Base-by-base conservation (phyloP, 1,140 invertebrate species). In the Drosophila baimaii region DNA sequence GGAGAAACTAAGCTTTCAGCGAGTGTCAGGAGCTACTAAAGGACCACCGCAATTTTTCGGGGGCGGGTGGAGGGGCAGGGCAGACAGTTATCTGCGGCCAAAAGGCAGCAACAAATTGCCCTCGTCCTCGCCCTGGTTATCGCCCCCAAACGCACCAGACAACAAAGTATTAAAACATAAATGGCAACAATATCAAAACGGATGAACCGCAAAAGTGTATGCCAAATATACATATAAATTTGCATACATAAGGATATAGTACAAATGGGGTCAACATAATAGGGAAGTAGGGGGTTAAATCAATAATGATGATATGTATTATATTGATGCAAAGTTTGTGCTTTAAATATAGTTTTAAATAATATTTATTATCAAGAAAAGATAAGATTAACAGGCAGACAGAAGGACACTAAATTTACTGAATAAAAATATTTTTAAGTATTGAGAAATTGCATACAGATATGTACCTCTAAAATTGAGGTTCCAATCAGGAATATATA, bases 141-240 rank as follows among this genome's bases (percentile, higher is more conserved):
- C 33, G 13, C 5, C 23, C 44, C 23, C 37, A 33, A 19, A 52
- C 37, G 41, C 44, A 25, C 27, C 69, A 75, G 56, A 65, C 59
- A 76, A 65, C 65, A 71, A 58, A 71, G 69, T 75, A 76, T 75
- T 75, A 75, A 75, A 75, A 76, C 72, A 75, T 75, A 75, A 75
- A 75, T 75, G 71, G 35, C 63, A 70, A 55, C 64, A 72, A 77
- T 78, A 77, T 71, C 66, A 78, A 78, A 77, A 63, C 76, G 66
- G 65, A 76, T 76, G 72, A 76, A 76, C 73, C 73, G 63, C 74
- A 77, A 77, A 77, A 71, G 23, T 70, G 64, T 44, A 49, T 41
- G 47, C 66, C 25, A 55, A 70, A 47, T 47, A 63, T 57, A 63
- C 46, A 74, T 31, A 69, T 35, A 51, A 35, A 51, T 54, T 44